Conservation (phyloP, 2,888 invertebrate genomes). For the Agrochola lychnidis region DNA sequence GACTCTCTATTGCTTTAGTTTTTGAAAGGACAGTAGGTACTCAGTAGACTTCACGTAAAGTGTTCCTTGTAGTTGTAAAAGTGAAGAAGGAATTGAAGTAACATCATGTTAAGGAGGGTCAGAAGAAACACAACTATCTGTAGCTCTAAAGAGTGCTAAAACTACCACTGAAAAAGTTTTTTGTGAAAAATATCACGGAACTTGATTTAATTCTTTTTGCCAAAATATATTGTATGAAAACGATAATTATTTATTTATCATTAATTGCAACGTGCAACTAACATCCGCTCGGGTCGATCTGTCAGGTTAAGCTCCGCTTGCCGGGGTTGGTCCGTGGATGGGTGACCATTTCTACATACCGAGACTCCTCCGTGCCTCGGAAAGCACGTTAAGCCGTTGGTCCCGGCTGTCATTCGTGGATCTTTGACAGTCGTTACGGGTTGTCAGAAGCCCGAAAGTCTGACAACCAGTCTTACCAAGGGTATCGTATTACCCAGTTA, state of each 20-base stretch:
- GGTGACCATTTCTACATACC: no score
- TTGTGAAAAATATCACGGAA: neutral
- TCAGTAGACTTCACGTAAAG: slow-evolving; percentile 11
- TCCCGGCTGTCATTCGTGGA: no score
- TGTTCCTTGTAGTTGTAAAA: neutral
- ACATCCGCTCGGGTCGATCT: no score
- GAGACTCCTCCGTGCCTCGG: no score
- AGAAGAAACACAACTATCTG: neutral
- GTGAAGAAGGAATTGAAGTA: slow-evolving; percentile 26
- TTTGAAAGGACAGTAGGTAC: slow-evolving; percentile 8
- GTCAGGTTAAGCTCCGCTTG: no score
- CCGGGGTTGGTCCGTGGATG: no score
- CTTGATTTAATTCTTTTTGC: neutral
- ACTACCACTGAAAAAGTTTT: neutral
- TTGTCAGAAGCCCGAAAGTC: no score
- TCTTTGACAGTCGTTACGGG: no score
- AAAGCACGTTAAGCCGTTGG: no score
- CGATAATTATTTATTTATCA: no score
- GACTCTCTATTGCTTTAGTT: slow-evolving; percentile 37
- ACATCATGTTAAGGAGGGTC: neutral
- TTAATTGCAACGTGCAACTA: neutral
- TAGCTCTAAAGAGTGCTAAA: neutral
- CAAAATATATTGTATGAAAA: neutral
- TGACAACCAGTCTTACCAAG: no score
- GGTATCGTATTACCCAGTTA: no score